Percentiles rank a stretch among this genome's conserved stretches.
Evolutionary conservation across 2,113 vertebrate genomes (phyloP).

Genomic region (Rafetus swinhoei): DNA sequence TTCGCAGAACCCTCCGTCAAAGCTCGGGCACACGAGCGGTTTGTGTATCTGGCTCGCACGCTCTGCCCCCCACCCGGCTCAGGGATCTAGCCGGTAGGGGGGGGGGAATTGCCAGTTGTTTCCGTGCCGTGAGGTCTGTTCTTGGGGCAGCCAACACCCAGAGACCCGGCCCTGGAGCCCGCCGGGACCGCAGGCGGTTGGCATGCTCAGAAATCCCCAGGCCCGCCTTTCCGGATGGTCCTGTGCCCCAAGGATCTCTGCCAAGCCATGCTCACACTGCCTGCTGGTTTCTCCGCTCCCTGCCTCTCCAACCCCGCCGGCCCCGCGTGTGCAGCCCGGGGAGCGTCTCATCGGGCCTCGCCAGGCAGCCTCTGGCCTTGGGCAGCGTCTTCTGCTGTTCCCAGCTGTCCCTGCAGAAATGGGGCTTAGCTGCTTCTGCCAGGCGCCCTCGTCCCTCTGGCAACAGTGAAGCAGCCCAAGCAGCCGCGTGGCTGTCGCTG

Average conservation of each 20-base stretch:
- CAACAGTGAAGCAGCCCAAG: not conserved
- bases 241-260: not conserved
- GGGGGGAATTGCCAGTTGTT: too few species aligned
- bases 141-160: not conserved
- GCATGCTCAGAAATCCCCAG: not conserved
- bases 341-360: not conserved
- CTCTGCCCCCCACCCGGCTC: too few species aligned
- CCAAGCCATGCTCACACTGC: not conserved
- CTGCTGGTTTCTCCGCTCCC: not conserved
- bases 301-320: not conserved
- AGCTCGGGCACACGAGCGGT: not conserved
- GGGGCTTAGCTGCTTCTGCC: not conserved
- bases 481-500: not conserved
- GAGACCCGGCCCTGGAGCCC: not conserved
- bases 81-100: too few species aligned
- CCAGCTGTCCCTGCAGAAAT: not conserved
- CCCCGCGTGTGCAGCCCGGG: too few species aligned
- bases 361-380: not conserved
- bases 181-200: not conserved
- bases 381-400: not conserved
- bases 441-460: not conserved
- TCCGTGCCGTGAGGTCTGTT: too few species aligned
- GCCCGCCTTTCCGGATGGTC: not conserved
- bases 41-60: too few species aligned
- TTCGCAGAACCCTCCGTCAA: not conserved